A percentile compares a stretch with the other conserved stretches of the same genome.
Conservation (phyloP, 1,140 invertebrate species). For the Monochamus saltuarius region DNA sequence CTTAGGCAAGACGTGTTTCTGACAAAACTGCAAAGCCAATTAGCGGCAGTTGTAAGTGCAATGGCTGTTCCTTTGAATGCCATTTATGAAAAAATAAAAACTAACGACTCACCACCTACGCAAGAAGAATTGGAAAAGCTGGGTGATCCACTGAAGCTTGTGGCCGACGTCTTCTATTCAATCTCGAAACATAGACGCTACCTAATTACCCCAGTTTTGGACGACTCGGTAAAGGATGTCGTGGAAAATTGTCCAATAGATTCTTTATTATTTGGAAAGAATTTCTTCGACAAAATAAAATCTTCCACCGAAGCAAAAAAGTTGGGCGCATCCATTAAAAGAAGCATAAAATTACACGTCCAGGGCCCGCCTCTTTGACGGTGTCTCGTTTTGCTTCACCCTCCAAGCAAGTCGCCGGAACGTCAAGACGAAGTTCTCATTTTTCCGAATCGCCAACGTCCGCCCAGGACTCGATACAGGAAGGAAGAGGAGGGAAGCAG, state of each 20-base stretch:
- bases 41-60: background rate
- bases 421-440: background rate
- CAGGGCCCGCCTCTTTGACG: background rate
- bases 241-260: background rate
- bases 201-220: background rate
- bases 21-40: background rate
- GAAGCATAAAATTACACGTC: background rate
- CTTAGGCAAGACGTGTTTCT: background rate
- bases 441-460: background rate
- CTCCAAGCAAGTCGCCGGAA: background rate
- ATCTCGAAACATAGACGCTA: background rate
- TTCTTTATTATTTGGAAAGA: constrained; percentile 3
- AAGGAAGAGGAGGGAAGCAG: background rate
- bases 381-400: background rate
- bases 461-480: background rate
- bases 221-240: background rate
- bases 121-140: background rate
- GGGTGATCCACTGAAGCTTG: background rate
- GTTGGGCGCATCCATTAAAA: background rate
- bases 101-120: too few species aligned
- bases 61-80: background rate
- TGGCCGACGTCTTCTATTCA: background rate
- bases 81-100: too few species aligned
- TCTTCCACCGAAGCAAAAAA: background rate
- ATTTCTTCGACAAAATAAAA: constrained; percentile 14